Evolutionary conservation across 1,140 invertebrate genomes (phyloP).

Genomic region (Leptopilina boulardi): DNA sequence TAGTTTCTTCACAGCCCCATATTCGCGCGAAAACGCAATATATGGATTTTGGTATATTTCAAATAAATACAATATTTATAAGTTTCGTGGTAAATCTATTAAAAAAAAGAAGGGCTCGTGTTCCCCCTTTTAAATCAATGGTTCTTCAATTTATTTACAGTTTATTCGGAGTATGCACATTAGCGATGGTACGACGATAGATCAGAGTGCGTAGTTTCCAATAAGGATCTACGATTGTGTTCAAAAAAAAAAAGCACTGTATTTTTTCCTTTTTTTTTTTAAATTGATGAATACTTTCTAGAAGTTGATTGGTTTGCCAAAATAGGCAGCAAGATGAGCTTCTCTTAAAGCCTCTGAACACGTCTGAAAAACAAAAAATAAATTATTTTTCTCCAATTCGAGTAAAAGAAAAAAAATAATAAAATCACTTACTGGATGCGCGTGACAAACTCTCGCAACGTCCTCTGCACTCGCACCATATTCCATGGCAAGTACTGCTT

Average conservation of each 20-base stretch:
- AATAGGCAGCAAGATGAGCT: slow-evolving; percentile 96
- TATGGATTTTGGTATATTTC: slow-evolving; percentile 67
- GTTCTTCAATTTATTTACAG: slow-evolving; percentile 60
- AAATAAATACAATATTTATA: slow-evolving; percentile 71
- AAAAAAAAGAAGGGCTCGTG: slow-evolving; percentile 59
- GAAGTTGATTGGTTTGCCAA: slow-evolving; percentile 99
- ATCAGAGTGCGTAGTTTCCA: slow-evolving; percentile 53
- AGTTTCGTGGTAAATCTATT: slow-evolving; percentile 61
- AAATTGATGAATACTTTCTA: slow-evolving; percentile 71
- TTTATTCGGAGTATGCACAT: slow-evolving; percentile 48
- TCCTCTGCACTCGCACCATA: slow-evolving; percentile 99
- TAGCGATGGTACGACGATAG: slow-evolving; percentile 48
- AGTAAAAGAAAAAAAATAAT: too few species aligned
- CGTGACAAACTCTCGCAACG: slow-evolving; percentile 98
- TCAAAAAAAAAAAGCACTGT: slow-evolving; percentile 57
- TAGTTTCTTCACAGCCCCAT: slow-evolving; percentile 45
- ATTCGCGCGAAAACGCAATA: slow-evolving; percentile 32
- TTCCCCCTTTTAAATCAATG: slow-evolving; percentile 53
- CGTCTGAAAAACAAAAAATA: slow-evolving; percentile 83
- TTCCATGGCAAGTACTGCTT: slow-evolving; percentile 98
- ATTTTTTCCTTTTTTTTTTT: slow-evolving; percentile 39
- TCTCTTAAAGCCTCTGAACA: slow-evolving; percentile 98
- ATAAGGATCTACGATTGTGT: slow-evolving; percentile 58
- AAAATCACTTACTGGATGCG: slow-evolving; percentile 92
- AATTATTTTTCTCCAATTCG: slow-evolving; percentile 55